Evolutionary conservation across 2,113 vertebrate species (phyloP).

Genomic region (Trogon melanurus): DNA sequence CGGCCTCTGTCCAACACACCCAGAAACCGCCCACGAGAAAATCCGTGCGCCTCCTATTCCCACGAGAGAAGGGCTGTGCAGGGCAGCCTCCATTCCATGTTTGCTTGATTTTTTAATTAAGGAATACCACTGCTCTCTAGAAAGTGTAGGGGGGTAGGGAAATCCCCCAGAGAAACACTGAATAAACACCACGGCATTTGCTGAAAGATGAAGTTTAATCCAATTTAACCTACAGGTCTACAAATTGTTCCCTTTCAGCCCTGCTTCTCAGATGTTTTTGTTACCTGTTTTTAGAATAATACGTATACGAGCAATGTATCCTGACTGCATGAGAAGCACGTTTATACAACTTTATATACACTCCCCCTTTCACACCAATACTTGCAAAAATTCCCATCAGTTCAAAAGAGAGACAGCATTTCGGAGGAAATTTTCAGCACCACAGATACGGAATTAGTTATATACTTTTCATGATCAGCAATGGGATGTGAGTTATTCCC

Average conservation of each 20-base stretch:
- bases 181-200: conserved; percentile 48
- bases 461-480: conserved; percentile 2
- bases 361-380: background rate
- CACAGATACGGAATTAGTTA: conserved; percentile 16
- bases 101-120: conserved; percentile 59
- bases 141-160: background rate
- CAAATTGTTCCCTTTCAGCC: background rate
- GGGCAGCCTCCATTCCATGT: background rate
- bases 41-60: background rate
- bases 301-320: background rate
- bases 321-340: background rate
- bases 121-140: background rate
- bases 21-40: background rate
- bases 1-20: background rate
- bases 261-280: background rate
- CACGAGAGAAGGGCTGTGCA: background rate
- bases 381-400: conserved; percentile 30
- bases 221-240: conserved; percentile 29
- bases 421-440: conserved; percentile 32
- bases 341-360: conserved; percentile 32
- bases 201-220: conserved; percentile 59
- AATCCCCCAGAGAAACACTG: conserved; percentile 21
- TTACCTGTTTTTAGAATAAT: background rate
- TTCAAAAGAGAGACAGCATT: conserved; percentile 12
- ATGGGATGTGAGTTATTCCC: background rate